Evolutionary conservation across 2,797 vertebrate species (phyloP), one percentile per base, ranked within the genome.

Genomic region (Odontamblyopus lacepedii): DNA sequence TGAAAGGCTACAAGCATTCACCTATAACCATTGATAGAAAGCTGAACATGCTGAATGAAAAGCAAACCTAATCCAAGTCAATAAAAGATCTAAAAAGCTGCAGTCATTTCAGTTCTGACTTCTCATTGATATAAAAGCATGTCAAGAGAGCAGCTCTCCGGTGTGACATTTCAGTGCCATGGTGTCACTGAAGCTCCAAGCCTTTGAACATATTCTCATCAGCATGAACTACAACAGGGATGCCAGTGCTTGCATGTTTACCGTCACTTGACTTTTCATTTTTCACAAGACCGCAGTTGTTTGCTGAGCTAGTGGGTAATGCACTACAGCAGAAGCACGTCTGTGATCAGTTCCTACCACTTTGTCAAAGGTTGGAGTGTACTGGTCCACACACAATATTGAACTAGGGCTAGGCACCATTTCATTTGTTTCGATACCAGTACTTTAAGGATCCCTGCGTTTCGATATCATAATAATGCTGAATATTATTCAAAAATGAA

Each of bases 131-230:
- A 81, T 73, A 61, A 79, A 76, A 59, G 76, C n/a, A 44, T 66
- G 73, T 81, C 18, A 50, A 26, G 63, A 44, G 66, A 70, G 67
- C 64, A 75, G 73, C 41, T 67, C 19, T 55, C 3, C 71, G 78
- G 26, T 27, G 29, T 68, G 44, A 16, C 26, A 67, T 69, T 75
- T 64, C 61, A 65, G 50, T 26, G 53, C 69, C 67, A 63, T 73
- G 61, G 57, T 32, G 66, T 67, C 44, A 73, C 72, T 61, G 64
- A 78, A 41, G 32, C 57, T 64, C 63, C 50, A 73, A 68, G 68
- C 66, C 72, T 86, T 78, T 83, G 79, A 83, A 79, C 68, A 77
- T 63, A 53, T 77, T 75, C 53, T 70, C 27, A 30, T 67, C 74
- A 6, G 53, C 73, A 65, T 79, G 71, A 71, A 38, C 64, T 72